Evolutionary conservation across 2,113 vertebrate species (phyloP), one percentile per base, ranked within the genome.

Genomic region (Motacilla alba): DNA sequence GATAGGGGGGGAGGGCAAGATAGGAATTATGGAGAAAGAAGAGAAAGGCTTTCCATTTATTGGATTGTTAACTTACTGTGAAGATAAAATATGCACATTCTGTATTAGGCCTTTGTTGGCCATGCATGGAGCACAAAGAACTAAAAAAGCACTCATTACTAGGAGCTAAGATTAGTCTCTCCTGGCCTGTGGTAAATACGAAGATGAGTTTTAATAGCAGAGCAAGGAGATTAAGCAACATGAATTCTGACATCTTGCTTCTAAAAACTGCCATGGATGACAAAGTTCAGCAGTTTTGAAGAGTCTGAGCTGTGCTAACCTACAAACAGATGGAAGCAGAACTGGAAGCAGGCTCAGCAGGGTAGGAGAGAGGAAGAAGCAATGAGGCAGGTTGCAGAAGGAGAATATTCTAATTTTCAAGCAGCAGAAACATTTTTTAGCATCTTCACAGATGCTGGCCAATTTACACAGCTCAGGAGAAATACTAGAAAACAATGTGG

Each of bases 61-160:
- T 79, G 70, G 62, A 73, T 74, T 93, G 79, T 73, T 83, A 88
- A 62, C 85, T 92, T 60, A 26, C 85, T 83, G 86, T 17, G 83
- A 81, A 84, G 91, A 94, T 92, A 93, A 93, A 95, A 93, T 64
- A 87, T 78, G 93, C 93, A 92, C 76, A 41, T 78, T 85, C 56
- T 41, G 17, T 47, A 75, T 83, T 13, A 89, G 33, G 93, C 56
- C 39, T 96, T 97, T 92, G 83, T 63, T 74, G 89, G 89, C 76
- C 75, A n/a, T 22, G 78, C 39, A 17, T 1, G 4, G 80, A 95
- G 73, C 86, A 95, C 83, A 94, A 95, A 93, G 88, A 90, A 72
- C 33, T 47, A 33, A 81, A 96, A 92, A 75, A 92, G 75, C 67
- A 60, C 82, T 92, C 92, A 95, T 94, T 96, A 97, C 52, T 28